Evolutionary conservation across 2,113 vertebrate genomes (phyloP).

Genomic region (Eudyptes chrysolophus): DNA sequence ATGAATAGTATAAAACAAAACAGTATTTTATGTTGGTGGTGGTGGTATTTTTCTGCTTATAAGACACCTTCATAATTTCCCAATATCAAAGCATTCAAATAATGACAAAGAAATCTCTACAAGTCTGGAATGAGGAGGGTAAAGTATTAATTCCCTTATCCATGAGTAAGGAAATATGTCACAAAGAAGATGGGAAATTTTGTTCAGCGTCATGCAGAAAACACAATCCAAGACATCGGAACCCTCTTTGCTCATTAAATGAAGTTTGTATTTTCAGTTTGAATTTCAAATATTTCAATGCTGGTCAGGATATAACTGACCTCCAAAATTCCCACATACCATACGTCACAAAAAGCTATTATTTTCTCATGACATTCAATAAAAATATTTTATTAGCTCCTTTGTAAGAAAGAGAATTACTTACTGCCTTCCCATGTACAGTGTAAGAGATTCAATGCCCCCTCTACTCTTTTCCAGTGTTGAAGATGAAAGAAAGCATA

Average conservation of each 20-base stretch:
- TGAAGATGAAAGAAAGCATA: slow-evolving; percentile 98
- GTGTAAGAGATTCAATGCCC: slow-evolving; percentile 97
- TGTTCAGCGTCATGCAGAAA: background rate
- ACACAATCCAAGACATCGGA: background rate
- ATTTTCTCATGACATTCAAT: background rate
- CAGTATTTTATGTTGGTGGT: background rate
- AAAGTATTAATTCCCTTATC: background rate
- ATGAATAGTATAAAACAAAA: background rate
- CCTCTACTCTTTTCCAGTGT: slow-evolving; percentile 98
- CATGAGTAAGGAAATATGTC: background rate
- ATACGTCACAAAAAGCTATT: background rate
- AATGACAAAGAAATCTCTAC: background rate
- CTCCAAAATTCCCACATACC: background rate
- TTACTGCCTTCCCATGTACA: slow-evolving; percentile 99
- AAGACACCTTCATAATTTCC: background rate
- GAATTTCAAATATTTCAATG: background rate
- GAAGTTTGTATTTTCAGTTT: background rate
- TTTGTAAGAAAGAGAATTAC: slow-evolving; percentile 77
- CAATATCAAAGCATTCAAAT: background rate
- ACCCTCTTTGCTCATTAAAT: background rate
- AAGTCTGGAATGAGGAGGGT: background rate
- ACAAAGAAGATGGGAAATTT: background rate
- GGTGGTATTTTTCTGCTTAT: background rate
- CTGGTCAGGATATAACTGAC: background rate
- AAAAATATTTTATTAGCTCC: background rate